Percentiles rank a stretch among this genome's conserved stretches.
phyloP scores from a whole-genome alignment of 2,888 invertebrate genomes.

The Polydrusus tereticollis region DNA sequence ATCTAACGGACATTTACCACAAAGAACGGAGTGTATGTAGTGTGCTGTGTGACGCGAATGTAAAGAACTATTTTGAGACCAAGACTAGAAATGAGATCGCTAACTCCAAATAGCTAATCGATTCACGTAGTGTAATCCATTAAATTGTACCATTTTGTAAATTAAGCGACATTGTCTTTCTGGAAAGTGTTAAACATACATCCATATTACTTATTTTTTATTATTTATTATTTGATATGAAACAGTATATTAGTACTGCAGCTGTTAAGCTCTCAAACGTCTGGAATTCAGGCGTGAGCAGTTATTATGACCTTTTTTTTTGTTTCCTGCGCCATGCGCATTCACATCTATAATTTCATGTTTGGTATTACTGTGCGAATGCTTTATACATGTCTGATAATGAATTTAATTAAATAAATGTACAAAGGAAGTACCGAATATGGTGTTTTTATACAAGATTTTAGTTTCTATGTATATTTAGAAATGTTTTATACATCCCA shows the following conservation, averaged over 20 bases:
- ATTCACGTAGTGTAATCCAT: constrained; percentile 66
- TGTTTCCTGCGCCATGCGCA: constrained; percentile 56
- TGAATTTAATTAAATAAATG: constrained; percentile 70
- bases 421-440: constrained; percentile 70
- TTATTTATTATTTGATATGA: constrained; percentile 60
- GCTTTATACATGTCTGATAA: constrained; percentile 71
- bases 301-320: constrained; percentile 40
- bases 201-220: constrained; percentile 68
- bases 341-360: constrained; percentile 67
- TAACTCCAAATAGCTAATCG: constrained; percentile 63
- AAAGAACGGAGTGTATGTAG: constrained; percentile 56
- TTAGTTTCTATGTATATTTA: constrained; percentile 68
- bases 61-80: constrained; percentile 54
- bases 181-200: constrained; percentile 68
- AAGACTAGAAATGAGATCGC: constrained; percentile 57
- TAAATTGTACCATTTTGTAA: constrained; percentile 68
- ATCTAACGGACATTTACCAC: constrained; percentile 54
- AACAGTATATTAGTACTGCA: constrained; percentile 60
- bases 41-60: constrained; percentile 53
- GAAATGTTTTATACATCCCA: constrained; percentile 62
- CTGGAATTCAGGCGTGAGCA: constrained; percentile 35
- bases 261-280: constrained; percentile 59
- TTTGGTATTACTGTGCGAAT: constrained; percentile 71
- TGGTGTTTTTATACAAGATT: constrained; percentile 68
- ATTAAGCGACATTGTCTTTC: constrained; percentile 67